Conservation (phyloP, 2,888 invertebrate species). For the Phytoseiulus persimilis region DNA sequence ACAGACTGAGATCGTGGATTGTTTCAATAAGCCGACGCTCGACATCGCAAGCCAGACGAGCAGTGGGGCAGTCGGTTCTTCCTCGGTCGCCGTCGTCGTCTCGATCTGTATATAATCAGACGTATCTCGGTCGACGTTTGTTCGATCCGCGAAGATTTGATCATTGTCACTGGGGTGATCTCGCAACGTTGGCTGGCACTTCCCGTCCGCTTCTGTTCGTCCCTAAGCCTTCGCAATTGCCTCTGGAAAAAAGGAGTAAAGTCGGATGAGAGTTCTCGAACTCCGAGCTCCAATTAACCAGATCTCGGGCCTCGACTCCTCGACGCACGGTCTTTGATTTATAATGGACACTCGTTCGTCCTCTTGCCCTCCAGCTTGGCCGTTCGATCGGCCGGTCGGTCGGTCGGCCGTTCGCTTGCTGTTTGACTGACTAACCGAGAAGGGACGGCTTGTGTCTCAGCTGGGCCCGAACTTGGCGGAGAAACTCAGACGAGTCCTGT, state of each 20-base stretch:
- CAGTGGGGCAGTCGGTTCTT: neutral
- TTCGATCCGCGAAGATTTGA: neutral
- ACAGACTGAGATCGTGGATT: neutral
- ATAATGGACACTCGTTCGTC: neutral
- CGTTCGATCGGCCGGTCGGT: too few species aligned
- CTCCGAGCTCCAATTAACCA: constrained; percentile 5
- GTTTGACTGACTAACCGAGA: neutral
- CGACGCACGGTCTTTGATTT: neutral
- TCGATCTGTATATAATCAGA: neutral
- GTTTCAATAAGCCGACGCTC: neutral
- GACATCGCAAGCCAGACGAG: neutral
- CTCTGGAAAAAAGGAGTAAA: neutral
- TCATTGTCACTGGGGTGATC: neutral
- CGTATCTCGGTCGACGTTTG: neutral
- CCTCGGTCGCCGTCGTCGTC: neutral
- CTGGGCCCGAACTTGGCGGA: neutral
- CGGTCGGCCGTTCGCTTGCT: neutral
- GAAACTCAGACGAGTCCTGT: neutral
- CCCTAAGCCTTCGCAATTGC: neutral
- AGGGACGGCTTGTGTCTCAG: neutral
- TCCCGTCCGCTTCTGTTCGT: neutral
- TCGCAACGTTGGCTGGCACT: neutral
- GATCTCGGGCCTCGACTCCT: neutral
- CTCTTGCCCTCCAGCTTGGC: neutral
- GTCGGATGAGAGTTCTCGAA: neutral